Base-by-base conservation (phyloP, 1,140 invertebrate species). In the Polypedilum vanderplanki region DNA sequence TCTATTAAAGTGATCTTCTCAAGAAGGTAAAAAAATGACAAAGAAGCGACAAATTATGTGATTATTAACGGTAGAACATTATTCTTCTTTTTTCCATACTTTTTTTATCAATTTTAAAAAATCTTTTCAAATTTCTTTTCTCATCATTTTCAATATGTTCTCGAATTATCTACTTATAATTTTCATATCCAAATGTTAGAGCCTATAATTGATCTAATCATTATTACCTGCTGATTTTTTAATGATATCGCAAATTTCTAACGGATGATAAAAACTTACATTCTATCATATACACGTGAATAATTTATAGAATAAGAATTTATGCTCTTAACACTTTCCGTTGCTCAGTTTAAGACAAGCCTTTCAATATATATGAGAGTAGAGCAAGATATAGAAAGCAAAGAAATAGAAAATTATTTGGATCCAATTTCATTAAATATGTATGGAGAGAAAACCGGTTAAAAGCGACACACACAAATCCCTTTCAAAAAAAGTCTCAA, bases 261-360 rank as follows among this genome's bases (percentile, higher is more conserved):
- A 57, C 46, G 46, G 46, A 57, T 57, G 46, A 57, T 15, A 57
- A 57, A 57, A n/a, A 57, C 46, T n/a, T 57, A 15, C 12, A 57
- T 57, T 57, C 46, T 57, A n/a, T 8, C 12, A 57, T n/a, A 57
- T n/a, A n/a, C 41, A 15, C n/a, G n/a, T 3, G 24, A 33, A 33
- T 12, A 57, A 4, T 15, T 57, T 57, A 57, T 10, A 57, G 46
- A 33, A 57, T 57, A n/a, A n/a, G 12, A 15, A 57, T 15, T 3
- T n/a, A 57, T 57, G 46, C 46, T 57, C 46, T 57, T n/a, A 57
- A 12, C 46, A 57, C 46, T 12, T 57, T 57, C 46, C 46, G 46
- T 57, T 57, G 46, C 4, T 15, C 8, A 57, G 15, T 12, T n/a
- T 57, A 57, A 57, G 12, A 15, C 46, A 57, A 15, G 15, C 8